Evolutionary conservation across 2,888 invertebrate genomes (phyloP).

Genomic region (Baronia brevicornis): DNA sequence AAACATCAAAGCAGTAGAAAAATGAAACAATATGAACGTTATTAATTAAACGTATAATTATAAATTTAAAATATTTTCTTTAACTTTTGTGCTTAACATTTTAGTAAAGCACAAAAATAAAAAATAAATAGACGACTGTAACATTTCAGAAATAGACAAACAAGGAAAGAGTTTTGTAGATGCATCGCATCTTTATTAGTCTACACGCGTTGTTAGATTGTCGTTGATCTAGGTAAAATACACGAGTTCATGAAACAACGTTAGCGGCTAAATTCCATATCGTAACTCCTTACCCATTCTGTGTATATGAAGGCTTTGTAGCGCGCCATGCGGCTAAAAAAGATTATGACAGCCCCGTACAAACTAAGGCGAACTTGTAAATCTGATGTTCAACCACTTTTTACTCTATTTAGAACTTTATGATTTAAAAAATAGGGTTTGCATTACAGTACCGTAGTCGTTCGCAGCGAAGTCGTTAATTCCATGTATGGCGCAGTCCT

Average conservation of each 20-base stretch:
- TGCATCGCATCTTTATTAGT: too few relatives aligned
- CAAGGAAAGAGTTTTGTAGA: too few relatives aligned
- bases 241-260: slow-evolving; percentile 28
- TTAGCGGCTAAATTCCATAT: slow-evolving; percentile 45
- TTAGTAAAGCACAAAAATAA: too few relatives aligned
- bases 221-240: slow-evolving; percentile 16
- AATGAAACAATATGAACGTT: too few relatives aligned
- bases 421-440: slow-evolving; percentile 30
- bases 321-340: slow-evolving; percentile 67
- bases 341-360: slow-evolving; percentile 70
- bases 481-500: slow-evolving; percentile 65
- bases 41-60: too few relatives aligned
- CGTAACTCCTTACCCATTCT: slow-evolving; percentile 49
- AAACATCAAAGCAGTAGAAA: too few relatives aligned
- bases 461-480: slow-evolving; percentile 59
- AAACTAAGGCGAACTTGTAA: slow-evolving; percentile 55
- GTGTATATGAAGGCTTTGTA: slow-evolving; percentile 51
- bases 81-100: too few relatives aligned
- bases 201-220: too few relatives aligned
- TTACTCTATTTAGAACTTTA: slow-evolving; percentile 40
- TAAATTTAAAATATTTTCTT: too few relatives aligned
- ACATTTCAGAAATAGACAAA: too few relatives aligned
- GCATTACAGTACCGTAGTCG: slow-evolving; percentile 32
- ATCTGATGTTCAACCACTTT: slow-evolving; percentile 38
- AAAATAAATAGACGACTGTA: too few relatives aligned